These are phyloP conservation scores for Anguilla rostrata DNA, from an alignment of 2,113 vertebrate species.

Conservation along the genomic window DNA sequence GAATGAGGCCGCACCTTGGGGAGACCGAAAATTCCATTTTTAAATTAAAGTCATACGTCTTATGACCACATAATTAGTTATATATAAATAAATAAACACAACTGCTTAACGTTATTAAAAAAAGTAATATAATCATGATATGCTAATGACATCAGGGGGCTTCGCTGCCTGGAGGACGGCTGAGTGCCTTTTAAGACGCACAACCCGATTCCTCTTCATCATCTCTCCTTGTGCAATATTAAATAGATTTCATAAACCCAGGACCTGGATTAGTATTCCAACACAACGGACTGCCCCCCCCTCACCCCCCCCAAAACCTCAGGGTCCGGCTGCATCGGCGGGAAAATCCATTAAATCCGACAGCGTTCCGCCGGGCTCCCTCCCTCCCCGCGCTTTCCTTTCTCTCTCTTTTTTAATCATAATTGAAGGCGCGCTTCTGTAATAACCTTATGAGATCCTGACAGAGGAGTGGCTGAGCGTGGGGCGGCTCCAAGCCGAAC, in stretches of 20 bases:
- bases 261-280: neutral
- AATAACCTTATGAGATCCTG: neutral
- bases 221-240: neutral
- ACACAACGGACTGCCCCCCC: neutral
- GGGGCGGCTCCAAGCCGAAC: neutral
- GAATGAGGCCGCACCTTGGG: neutral
- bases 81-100: neutral
- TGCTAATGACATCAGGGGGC: neutral
- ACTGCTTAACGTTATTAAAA: neutral
- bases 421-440: neutral
- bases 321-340: neutral
- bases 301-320: neutral
- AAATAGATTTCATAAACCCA: neutral
- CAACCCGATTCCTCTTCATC: neutral
- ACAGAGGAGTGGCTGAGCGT: neutral
- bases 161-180: neutral
- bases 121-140: neutral
- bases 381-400: neutral
- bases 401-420: neutral
- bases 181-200: neutral
- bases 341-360: neutral
- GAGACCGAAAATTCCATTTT: neutral
- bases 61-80: neutral
- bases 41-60: slow-evolving; percentile 8
- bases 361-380: neutral